Conservation (phyloP, 1,140 invertebrate genomes). For the Eulimnadia texana region DNA sequence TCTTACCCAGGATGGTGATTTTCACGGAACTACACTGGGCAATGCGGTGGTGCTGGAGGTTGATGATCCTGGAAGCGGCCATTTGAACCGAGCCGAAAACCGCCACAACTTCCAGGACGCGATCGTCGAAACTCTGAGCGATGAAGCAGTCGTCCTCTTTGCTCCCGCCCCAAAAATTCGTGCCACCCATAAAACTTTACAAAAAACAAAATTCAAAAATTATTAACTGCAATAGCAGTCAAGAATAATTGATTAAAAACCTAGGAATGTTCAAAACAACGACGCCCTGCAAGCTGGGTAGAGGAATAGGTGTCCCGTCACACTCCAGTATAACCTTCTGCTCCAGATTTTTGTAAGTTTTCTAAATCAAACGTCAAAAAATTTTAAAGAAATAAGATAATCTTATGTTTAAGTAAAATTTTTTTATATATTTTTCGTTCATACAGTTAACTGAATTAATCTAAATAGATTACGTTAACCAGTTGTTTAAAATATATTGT, state of each 20-base stretch:
- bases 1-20: conserved; percentile 77
- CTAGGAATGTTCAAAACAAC: conserved; percentile 94
- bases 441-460: too few species aligned
- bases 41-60: conserved; percentile 90
- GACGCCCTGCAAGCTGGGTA: conserved; percentile 88
- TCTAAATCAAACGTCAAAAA: conserved; percentile 28
- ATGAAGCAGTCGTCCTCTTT: conserved; percentile 78
- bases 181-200: conserved; percentile 84
- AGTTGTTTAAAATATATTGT: too few species aligned
- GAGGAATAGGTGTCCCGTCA: conserved; percentile 75
- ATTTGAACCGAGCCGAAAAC: conserved; percentile 94
- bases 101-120: conserved; percentile 85
- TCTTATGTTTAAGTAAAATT: too few species aligned
- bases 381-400: too few species aligned
- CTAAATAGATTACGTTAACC: too few species aligned
- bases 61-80: conserved; percentile 85
- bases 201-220: conserved; percentile 17
- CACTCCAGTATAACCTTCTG: conserved; percentile 86
- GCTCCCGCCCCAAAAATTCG: conserved; percentile 94
- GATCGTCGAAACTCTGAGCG: conserved; percentile 79
- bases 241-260: conserved; percentile 27
- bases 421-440: too few species aligned
- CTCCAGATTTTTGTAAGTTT: conserved; percentile 91
- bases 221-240: too few species aligned
- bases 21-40: conserved; percentile 90